These are phyloP conservation scores for Brachyalestes nurse DNA, from an alignment of 2,797 vertebrate species.

Conservation along the genomic window DNA sequence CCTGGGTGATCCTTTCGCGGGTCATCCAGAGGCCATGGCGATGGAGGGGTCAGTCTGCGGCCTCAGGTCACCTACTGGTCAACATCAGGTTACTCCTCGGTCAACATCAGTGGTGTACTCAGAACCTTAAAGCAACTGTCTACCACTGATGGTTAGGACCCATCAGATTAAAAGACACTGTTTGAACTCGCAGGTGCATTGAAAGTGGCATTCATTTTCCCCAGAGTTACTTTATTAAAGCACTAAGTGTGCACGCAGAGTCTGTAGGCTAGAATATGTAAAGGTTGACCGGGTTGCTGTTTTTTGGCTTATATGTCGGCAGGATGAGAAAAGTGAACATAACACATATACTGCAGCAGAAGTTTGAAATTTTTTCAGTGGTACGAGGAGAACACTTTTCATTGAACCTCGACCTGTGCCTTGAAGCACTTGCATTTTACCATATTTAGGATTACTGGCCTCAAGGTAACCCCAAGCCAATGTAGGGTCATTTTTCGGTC, in stretches of 20 bases:
- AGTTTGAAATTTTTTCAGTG: not conserved
- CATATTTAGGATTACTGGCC: slow-evolving; percentile 15
- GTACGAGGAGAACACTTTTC: not conserved
- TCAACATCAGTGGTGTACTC: slow-evolving; percentile 59
- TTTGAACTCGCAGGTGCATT: slow-evolving; percentile 23
- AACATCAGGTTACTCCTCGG: slow-evolving; percentile 60
- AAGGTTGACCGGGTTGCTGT: not conserved
- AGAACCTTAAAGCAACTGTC: slow-evolving; percentile 39
- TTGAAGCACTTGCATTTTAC: not conserved
- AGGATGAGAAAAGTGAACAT: not conserved
- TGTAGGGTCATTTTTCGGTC: slow-evolving; percentile 44
- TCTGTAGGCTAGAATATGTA: not conserved
- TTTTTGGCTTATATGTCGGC: not conserved
- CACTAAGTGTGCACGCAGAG: not conserved
- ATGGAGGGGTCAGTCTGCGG: slow-evolving; percentile 59
- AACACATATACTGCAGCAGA: not conserved
- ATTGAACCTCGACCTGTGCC: not conserved
- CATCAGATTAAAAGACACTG: slow-evolving; percentile 43
- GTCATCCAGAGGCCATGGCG: slow-evolving; percentile 50
- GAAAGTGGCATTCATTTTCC: slow-evolving; percentile 7
- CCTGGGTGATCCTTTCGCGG: slow-evolving; percentile 44
- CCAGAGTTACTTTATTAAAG: slow-evolving; percentile 1
- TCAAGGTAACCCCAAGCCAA: slow-evolving; percentile 28
- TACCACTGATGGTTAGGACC: not conserved
- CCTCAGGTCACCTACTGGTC: slow-evolving; percentile 56